Percentiles rank a stretch among this genome's conserved stretches.
These are phyloP conservation scores for Prunella fulvescens DNA, from an alignment of 2,113 vertebrate species.

Conservation along the genomic window DNA sequence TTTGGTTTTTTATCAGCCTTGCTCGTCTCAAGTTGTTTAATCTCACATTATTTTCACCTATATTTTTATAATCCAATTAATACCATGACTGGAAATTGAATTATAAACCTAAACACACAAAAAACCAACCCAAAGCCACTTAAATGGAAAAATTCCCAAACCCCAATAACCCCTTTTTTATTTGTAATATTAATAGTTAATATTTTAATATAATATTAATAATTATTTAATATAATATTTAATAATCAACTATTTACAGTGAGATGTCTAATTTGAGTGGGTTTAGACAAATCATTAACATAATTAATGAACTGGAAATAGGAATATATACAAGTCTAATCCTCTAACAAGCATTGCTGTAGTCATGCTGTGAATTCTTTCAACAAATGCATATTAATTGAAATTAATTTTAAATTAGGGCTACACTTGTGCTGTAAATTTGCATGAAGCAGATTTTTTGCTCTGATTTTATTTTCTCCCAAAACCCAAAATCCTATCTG, in stretches of 20 bases:
- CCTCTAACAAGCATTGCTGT: background rate
- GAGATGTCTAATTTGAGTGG: background rate
- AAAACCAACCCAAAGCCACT: background rate
- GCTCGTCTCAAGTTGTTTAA: background rate
- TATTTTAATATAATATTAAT: no score
- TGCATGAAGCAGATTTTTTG: background rate
- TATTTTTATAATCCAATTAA: background rate
- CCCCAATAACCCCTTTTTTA: background rate
- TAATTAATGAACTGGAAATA: background rate
- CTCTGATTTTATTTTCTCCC: background rate
- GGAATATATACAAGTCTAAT: background rate
- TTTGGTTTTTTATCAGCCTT: background rate
- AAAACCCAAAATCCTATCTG: background rate
- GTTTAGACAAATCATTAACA: background rate
- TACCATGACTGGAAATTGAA: background rate
- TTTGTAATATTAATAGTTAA: background rate
- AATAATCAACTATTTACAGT: background rate
- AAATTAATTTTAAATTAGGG: background rate
- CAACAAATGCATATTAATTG: background rate
- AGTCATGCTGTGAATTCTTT: background rate
- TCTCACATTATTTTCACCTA: background rate
- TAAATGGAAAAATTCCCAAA: background rate
- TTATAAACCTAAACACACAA: background rate
- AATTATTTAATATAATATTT: no score
- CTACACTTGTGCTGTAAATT: background rate